These are phyloP conservation scores for Vollenhovia emeryi DNA, from an alignment of 1,140 invertebrate genomes.

Conservation along the genomic window DNA sequence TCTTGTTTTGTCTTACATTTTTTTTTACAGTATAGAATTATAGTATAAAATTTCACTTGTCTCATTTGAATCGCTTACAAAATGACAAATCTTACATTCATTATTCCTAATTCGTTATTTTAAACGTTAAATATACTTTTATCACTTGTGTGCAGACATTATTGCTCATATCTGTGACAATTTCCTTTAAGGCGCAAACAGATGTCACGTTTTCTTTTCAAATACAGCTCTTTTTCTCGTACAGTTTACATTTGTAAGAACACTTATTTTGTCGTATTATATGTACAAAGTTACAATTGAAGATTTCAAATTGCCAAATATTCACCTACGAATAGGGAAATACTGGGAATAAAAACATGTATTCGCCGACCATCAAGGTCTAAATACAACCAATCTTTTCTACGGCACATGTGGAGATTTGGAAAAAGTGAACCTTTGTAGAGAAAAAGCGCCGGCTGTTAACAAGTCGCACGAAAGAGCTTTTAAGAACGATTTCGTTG, in stretches of 20 bases:
- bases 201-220: slow-evolving; percentile 17
- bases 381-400: not conserved
- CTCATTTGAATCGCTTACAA: slow-evolving; percentile 61
- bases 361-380: not conserved
- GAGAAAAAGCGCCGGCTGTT: not conserved
- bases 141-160: slow-evolving; percentile 64
- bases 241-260: not conserved
- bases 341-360: slow-evolving; percentile 14
- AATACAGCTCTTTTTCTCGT: not conserved
- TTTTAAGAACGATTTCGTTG: slow-evolving; percentile 39
- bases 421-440: not conserved
- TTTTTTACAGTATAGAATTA: slow-evolving; percentile 65
- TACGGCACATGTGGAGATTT: not conserved
- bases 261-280: not conserved
- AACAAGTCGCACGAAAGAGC: slow-evolving; percentile 13
- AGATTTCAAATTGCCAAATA: slow-evolving; percentile 14
- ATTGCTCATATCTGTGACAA: slow-evolving; percentile 38
- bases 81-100: slow-evolving; percentile 57
- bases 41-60: slow-evolving; percentile 67
- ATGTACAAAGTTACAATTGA: slow-evolving; percentile 23
- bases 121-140: slow-evolving; percentile 69
- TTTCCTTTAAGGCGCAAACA: slow-evolving; percentile 46
- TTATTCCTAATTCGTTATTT: slow-evolving; percentile 61
- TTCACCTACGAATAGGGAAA: slow-evolving; percentile 4
- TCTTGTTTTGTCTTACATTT: slow-evolving; percentile 55